A percentile compares a stretch with the other conserved stretches of the same genome.
phyloP scores from a whole-genome alignment of 2,888 invertebrate species.

The Bruchidius siliquastri region DNA sequence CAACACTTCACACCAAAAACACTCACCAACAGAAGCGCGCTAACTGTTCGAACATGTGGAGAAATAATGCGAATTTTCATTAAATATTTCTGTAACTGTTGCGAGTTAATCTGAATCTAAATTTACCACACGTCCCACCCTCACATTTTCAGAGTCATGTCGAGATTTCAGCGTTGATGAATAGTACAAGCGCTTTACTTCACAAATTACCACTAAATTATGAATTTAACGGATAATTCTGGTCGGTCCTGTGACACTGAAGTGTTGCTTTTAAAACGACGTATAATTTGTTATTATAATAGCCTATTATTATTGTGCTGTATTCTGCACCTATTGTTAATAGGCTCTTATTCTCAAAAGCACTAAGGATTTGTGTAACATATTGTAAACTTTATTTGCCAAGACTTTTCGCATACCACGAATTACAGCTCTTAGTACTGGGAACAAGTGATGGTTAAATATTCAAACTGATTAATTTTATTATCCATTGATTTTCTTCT shows the following conservation, averaged over 20 bases:
- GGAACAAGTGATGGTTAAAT: neutral
- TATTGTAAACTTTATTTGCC: neutral
- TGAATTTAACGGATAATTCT: neutral
- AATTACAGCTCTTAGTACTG: neutral
- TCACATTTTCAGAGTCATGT: constrained; percentile 36
- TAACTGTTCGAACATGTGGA: constrained; percentile 23
- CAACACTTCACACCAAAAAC: neutral
- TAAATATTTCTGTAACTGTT: constrained; percentile 43
- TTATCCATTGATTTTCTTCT: too few relatives aligned
- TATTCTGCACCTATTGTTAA: neutral
- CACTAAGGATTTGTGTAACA: neutral
- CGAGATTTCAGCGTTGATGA: constrained; percentile 18
- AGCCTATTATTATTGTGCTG: neutral
- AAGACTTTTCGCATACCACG: neutral
- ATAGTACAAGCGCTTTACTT: neutral
- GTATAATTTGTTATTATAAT: neutral
- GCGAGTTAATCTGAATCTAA: constrained; percentile 44
- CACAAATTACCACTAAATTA: neutral
- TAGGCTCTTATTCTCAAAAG: neutral
- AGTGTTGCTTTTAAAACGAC: neutral
- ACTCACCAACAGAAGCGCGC: neutral
- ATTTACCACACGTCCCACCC: constrained; percentile 46
- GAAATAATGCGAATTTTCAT: constrained; percentile 43
- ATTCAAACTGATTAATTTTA: too few relatives aligned
- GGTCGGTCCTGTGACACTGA: neutral